Evolutionary conservation across 2,888 invertebrate genomes (phyloP).

Genomic region (Ophioninae sp.): DNA sequence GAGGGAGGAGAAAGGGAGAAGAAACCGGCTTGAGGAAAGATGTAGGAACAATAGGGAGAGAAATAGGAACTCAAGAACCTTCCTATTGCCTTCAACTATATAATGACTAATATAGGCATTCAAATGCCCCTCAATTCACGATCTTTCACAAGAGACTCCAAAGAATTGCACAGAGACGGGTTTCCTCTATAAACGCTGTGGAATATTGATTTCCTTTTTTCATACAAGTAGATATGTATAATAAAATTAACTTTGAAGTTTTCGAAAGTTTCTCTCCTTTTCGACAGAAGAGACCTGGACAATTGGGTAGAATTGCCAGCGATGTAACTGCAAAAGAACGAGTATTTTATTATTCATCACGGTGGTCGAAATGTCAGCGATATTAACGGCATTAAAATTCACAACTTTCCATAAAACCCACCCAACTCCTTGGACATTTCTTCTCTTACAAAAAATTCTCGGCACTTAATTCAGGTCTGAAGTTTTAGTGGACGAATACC

Average conservation of each 20-base stretch:
- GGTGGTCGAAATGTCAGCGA: background rate
- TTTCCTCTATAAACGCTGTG: background rate
- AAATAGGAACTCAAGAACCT: background rate
- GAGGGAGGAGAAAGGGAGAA: background rate
- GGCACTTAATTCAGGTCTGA: too few species aligned
- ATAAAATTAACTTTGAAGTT: background rate
- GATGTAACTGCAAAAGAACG: background rate
- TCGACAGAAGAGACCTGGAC: background rate
- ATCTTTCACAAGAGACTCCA: background rate
- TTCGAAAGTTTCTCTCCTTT: background rate
- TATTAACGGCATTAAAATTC: background rate
- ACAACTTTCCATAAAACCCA: background rate
- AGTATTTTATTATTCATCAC: background rate
- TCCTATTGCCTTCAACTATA: background rate
- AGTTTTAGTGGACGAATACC: background rate
- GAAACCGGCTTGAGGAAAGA: background rate
- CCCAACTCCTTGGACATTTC: background rate
- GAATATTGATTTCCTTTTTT: background rate
- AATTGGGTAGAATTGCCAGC: background rate
- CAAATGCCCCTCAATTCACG: background rate
- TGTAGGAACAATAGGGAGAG: background rate
- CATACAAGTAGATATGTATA: background rate
- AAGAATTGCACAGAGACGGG: background rate
- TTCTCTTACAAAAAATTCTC: background rate
- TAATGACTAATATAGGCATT: background rate